Conservation (phyloP, 2,113 vertebrate genomes). For the Eidolon helvum region DNA sequence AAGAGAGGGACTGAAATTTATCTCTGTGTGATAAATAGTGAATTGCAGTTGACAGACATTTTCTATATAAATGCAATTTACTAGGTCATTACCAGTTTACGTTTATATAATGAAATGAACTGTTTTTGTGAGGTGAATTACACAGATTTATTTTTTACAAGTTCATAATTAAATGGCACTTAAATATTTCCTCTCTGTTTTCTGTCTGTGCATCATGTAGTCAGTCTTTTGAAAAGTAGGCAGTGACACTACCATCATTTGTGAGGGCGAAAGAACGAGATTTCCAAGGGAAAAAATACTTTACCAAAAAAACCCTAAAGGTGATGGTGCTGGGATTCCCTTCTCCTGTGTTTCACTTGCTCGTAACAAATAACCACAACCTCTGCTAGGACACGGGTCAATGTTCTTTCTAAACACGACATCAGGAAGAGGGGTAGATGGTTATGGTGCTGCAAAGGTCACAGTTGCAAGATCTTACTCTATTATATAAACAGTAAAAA, state of each 20-base stretch:
- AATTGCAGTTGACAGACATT: conserved; percentile 73
- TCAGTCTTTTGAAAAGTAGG: conserved; percentile 50
- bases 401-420: not conserved
- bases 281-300: conserved; percentile 3
- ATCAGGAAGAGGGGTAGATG: not conserved
- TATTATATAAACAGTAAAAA: not conserved
- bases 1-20: conserved; percentile 67
- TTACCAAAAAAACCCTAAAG: conserved; percentile 13
- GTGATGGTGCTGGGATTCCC: not conserved
- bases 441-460: not conserved
- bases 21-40: conserved; percentile 68
- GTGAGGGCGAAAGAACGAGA: not conserved
- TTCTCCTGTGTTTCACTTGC: not conserved
- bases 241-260: conserved; percentile 45
- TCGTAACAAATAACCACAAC: not conserved
- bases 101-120: conserved; percentile 75
- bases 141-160: conserved; percentile 70
- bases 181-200: conserved; percentile 62
- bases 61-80: conserved; percentile 73
- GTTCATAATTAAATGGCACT: conserved; percentile 68
- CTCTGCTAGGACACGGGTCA: not conserved
- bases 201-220: conserved; percentile 19
- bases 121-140: conserved; percentile 70
- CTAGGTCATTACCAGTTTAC: conserved; percentile 72
- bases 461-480: not conserved